Conservation (phyloP, 2,797 vertebrate genomes). For the Cephalopachus bancanus region DNA sequence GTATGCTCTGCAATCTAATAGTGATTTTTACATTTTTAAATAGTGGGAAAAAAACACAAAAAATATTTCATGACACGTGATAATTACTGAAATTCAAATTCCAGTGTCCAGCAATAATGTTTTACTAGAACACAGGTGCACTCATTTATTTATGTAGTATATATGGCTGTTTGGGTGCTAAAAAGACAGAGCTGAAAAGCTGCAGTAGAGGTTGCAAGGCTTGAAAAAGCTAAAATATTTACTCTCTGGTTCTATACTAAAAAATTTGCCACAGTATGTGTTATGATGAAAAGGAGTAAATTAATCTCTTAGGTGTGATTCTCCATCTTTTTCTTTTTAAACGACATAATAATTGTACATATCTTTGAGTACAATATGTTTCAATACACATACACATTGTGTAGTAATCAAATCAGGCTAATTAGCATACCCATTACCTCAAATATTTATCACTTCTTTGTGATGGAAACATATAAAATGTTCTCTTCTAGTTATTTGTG, state of each 20-base stretch:
- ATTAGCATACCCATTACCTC: not conserved
- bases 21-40: too few relatives aligned
- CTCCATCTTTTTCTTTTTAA: not conserved
- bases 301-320: not conserved
- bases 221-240: not conserved
- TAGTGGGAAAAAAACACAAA: not conserved
- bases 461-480: not conserved
- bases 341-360: not conserved
- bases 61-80: not conserved
- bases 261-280: not conserved
- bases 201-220: not conserved
- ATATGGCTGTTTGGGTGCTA: not conserved
- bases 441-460: not conserved
- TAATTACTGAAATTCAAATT: conserved; percentile 19
- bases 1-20: too few relatives aligned
- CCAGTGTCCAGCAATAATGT: not conserved
- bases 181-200: not conserved
- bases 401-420: too few relatives aligned
- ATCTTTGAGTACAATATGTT: not conserved
- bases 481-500: not conserved
- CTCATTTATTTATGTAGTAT: not conserved
- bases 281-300: not conserved
- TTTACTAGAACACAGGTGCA: too few relatives aligned
- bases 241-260: not conserved
- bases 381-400: too few relatives aligned